Evolutionary conservation across 2,797 vertebrate species (phyloP).

Genomic region (Danio aesculapii): DNA sequence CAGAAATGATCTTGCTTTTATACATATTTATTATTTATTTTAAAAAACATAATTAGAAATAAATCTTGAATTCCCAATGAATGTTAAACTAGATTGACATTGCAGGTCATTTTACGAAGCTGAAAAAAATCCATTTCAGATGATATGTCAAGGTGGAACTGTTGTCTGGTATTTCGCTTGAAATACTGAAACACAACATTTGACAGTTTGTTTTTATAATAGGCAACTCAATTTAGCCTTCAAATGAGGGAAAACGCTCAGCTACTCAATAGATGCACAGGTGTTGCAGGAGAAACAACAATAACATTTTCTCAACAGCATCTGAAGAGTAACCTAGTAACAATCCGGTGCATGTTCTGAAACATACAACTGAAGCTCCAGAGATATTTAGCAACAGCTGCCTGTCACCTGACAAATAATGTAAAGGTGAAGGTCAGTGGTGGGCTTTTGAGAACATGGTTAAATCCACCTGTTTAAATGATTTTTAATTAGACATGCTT

Average conservation of each 20-base stretch:
- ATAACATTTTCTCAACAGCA: neutral
- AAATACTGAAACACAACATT: neutral
- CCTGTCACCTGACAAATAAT: neutral
- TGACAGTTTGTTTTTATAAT: neutral
- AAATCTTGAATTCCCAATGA: neutral
- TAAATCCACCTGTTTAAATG: neutral
- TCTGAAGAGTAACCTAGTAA: conserved; percentile 25
- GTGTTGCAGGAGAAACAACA: neutral
- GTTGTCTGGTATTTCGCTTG: neutral
- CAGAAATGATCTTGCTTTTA: neutral
- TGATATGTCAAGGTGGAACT: neutral
- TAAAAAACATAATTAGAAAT: neutral
- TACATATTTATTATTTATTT: too few relatives aligned
- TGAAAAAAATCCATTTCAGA: neutral
- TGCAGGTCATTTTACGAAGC: neutral
- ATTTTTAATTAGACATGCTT: neutral
- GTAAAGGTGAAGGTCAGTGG: neutral
- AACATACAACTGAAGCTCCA: neutral
- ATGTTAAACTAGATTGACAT: neutral
- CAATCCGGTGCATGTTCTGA: neutral
- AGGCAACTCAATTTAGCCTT: neutral
- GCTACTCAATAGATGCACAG: neutral
- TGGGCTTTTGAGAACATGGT: neutral
- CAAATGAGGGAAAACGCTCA: neutral
- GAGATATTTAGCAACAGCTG: conserved; percentile 14